Conservation (phyloP, 2,113 vertebrate species). For the Misgurnus mizolepis region DNA sequence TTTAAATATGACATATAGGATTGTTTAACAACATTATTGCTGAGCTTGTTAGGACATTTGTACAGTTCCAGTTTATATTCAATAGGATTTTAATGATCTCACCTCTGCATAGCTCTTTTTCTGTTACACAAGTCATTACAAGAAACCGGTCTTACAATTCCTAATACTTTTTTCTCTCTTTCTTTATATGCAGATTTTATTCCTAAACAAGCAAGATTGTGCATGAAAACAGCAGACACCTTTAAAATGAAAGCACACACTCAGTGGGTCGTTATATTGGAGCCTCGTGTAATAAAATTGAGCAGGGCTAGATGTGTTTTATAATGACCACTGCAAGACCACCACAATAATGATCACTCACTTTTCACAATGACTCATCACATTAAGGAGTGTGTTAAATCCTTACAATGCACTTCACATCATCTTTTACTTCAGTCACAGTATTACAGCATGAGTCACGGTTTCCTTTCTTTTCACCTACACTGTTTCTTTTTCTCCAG, state of each 20-base stretch:
- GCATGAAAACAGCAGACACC: conserved; percentile 2
- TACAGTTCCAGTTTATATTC: conserved; percentile 59
- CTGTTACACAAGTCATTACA: neutral
- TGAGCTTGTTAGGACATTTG: neutral
- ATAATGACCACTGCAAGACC: neutral
- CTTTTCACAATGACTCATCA: neutral
- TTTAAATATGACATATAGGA: no score
- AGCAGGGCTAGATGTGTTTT: neutral
- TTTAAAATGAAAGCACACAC: conserved; percentile 10
- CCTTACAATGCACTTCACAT: neutral
- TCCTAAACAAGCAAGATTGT: conserved; percentile 7
- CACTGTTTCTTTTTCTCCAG: conserved; percentile 72
- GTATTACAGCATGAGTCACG: neutral
- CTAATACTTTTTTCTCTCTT: neutral
- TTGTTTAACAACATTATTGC: neutral
- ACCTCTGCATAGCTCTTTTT: conserved; percentile 1
- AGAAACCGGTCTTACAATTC: neutral
- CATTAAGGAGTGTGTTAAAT: neutral
- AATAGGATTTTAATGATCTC: conserved; percentile 61
- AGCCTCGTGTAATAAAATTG: neutral
- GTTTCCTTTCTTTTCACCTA: neutral
- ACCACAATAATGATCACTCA: neutral
- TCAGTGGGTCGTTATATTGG: neutral
- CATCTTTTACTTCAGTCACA: neutral
- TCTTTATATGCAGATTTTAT: conserved; percentile 17